These are phyloP conservation scores for Rhinella marina DNA, from an alignment of 2,797 vertebrate species.

Conservation along the genomic window DNA sequence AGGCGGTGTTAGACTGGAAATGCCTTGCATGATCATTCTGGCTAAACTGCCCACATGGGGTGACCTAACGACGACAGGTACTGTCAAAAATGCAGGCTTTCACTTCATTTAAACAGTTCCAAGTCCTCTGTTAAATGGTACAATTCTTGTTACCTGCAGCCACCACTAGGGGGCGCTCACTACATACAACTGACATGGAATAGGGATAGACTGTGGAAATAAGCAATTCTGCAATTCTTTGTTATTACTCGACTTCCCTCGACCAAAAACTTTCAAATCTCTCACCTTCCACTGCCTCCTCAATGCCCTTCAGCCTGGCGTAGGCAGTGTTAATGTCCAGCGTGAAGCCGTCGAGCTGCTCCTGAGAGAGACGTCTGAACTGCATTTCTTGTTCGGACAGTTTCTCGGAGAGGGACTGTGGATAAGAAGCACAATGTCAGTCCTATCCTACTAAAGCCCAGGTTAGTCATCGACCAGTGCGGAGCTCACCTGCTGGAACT, in stretches of 20 bases:
- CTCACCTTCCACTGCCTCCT: slow-evolving; percentile 96
- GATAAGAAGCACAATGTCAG: background rate
- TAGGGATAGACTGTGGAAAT: background rate
- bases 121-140: background rate
- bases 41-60: too few species aligned
- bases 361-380: slow-evolving; percentile 87
- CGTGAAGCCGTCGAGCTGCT: slow-evolving; percentile 94
- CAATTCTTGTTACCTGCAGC: background rate
- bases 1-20: too few species aligned
- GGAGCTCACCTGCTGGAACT: slow-evolving; percentile 85
- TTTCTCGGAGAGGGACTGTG: slow-evolving; percentile 84
- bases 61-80: too few species aligned
- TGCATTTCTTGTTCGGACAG: slow-evolving; percentile 87
- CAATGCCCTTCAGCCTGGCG: slow-evolving; percentile 89
- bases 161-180: background rate
- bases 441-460: background rate
- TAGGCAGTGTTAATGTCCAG: slow-evolving; percentile 94
- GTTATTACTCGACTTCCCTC: background rate
- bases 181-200: background rate
- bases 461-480: background rate
- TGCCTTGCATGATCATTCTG: too few species aligned
- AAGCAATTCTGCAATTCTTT: background rate
- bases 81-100: too few species aligned
- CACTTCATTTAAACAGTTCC: too few species aligned
- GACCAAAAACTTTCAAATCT: background rate